phyloP scores from a whole-genome alignment of 2,113 vertebrate species.

The Poicephalus meyeri region DNA sequence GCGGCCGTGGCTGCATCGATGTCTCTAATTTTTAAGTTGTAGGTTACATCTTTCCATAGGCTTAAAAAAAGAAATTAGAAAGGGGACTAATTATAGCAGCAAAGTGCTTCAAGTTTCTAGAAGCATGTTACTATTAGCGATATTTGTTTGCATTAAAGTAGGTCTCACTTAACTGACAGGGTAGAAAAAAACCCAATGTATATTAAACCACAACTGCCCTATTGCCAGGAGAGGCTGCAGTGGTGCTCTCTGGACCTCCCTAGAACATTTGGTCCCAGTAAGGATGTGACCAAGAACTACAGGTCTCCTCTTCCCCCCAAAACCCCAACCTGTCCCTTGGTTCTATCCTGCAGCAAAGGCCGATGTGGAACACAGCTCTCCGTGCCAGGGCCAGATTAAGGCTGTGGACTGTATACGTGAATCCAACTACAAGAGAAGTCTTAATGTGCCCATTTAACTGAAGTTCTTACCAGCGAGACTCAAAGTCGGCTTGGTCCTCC shows the following conservation, averaged over 20 bases:
- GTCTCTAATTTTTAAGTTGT: constrained; percentile 94
- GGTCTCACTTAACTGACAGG: not conserved
- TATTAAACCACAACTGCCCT: not conserved
- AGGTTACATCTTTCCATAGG: constrained; percentile 94
- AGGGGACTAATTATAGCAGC: not conserved
- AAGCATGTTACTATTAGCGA: fast-evolving
- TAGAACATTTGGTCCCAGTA: not conserved
- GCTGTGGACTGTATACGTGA: not conserved
- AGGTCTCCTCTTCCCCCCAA: not conserved
- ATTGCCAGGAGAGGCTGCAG: not conserved
- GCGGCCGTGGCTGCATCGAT: constrained; percentile 95
- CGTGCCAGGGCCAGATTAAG: not conserved
- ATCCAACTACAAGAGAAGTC: not conserved
- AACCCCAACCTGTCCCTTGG: not conserved
- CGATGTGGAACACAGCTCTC: not conserved
- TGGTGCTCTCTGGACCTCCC: not conserved
- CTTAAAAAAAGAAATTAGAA: not conserved
- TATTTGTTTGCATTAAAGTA: not conserved
- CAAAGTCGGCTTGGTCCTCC: constrained; percentile 94
- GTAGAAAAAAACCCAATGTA: not conserved
- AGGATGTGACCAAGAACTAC: not conserved
- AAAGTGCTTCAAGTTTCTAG: not conserved
- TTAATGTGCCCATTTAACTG: not conserved
- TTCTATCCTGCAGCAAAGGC: not conserved
- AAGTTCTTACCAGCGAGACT: constrained; percentile 90